phyloP scores from a whole-genome alignment of 2,797 vertebrate species.

The Trachurus trachurus region DNA sequence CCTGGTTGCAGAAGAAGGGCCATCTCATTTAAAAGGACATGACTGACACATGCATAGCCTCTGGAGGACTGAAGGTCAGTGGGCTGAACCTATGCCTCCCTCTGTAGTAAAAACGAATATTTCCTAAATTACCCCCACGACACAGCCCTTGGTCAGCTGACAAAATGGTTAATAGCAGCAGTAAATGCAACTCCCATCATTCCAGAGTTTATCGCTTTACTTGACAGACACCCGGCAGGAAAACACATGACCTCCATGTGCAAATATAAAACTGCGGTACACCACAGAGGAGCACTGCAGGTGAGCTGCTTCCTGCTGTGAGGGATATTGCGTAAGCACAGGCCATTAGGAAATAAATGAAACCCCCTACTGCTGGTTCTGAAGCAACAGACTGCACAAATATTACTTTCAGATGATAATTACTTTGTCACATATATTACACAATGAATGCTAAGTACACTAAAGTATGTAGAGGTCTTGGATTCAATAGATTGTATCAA shows the following conservation, averaged over 20 bases:
- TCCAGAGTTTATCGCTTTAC: background rate
- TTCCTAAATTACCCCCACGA: conserved; percentile 18
- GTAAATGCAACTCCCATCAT: background rate
- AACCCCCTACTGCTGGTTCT: background rate
- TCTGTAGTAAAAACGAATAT: background rate
- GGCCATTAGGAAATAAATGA: conserved; percentile 1
- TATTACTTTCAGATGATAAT: background rate
- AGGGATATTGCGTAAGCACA: background rate
- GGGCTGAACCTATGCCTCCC: conserved; percentile 20
- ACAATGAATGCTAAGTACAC: background rate
- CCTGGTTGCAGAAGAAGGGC: background rate
- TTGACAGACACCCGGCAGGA: background rate
- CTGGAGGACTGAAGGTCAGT: conserved; percentile 30
- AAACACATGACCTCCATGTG: background rate
- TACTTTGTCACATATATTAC: background rate
- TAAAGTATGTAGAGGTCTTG: background rate
- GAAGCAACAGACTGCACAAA: background rate
- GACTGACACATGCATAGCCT: background rate
- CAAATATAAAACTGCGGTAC: conserved; percentile 7
- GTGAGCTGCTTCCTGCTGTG: conserved; percentile 16
- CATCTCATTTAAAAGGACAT: conserved; percentile 15
- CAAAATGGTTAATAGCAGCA: background rate
- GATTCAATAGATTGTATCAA: background rate
- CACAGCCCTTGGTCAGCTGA: conserved; percentile 2
- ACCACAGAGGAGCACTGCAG: conserved; percentile 7